phyloP scores from a whole-genome alignment of 2,797 vertebrate species.

The Neopelma chrysocephalum region DNA sequence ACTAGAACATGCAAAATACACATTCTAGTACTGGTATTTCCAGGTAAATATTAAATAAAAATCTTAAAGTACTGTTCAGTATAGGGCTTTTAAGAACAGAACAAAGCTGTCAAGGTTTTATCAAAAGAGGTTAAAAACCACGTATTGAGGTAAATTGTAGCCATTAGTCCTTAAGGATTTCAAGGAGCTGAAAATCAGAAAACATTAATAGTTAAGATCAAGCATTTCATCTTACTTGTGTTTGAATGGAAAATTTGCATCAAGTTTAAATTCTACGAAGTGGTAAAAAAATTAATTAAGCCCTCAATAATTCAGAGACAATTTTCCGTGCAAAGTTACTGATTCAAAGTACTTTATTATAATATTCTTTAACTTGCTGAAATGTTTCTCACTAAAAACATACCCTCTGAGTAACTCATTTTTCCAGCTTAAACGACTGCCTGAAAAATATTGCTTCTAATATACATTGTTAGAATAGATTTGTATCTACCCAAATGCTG shows the following conservation, averaged over 20 bases:
- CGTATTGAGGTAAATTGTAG: background rate
- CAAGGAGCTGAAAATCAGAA: constrained; percentile 22
- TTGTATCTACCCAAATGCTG: background rate
- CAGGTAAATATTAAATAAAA: background rate
- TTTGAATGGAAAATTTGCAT: background rate
- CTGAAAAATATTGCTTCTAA: background rate
- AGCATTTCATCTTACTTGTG: background rate
- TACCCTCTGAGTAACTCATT: background rate
- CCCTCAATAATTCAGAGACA: background rate
- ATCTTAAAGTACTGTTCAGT: background rate
- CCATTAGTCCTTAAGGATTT: background rate
- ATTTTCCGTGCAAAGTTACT: background rate
- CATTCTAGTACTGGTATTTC: background rate
- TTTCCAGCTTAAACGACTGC: background rate
- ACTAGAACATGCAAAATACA: background rate
- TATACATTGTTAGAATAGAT: rapidly evolving
- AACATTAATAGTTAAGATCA: constrained; percentile 4
- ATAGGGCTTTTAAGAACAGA: background rate
- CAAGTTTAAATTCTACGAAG: background rate
- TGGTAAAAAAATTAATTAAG: constrained; percentile 12
- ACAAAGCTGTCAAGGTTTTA: background rate
- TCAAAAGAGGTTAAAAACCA: background rate
- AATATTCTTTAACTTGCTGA: background rate
- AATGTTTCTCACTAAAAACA: background rate
- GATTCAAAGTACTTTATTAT: background rate